Percentiles rank a stretch among this genome's conserved stretches.
Conservation (phyloP, 2,888 invertebrate species). For the Brenthis hecate region DNA sequence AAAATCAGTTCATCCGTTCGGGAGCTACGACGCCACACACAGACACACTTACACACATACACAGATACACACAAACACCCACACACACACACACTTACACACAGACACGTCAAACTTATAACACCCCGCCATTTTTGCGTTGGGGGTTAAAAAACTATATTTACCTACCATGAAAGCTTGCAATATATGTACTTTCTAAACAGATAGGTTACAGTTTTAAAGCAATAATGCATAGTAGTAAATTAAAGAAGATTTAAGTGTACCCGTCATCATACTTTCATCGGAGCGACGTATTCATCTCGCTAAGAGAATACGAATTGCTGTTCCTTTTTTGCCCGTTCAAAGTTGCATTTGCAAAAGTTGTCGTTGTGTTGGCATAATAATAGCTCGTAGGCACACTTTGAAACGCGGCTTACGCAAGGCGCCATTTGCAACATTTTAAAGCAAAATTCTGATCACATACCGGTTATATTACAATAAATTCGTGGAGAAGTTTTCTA, state of each 20-base stretch:
- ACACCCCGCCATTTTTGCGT: too few species aligned
- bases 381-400: conserved; percentile 29
- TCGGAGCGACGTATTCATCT: conserved; percentile 30
- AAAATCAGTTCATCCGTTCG: too few species aligned
- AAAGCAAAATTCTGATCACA: conserved; percentile 10
- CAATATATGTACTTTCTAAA: neutral
- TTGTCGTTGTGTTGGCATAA: conserved; percentile 28
- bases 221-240: conserved; percentile 16
- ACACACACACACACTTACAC: too few species aligned
- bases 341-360: conserved; percentile 37
- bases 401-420: conserved; percentile 33
- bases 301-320: conserved; percentile 32
- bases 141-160: too few species aligned
- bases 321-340: conserved; percentile 36
- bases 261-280: conserved; percentile 32
- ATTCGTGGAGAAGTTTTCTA: neutral
- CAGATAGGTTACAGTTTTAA: conserved; percentile 2
- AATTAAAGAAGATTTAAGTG: conserved; percentile 33
- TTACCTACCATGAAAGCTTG: too few species aligned
- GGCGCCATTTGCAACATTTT: conserved; percentile 22
- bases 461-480: neutral
- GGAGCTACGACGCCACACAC: too few species aligned
- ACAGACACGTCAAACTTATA: too few species aligned
- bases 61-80: too few species aligned
- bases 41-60: too few species aligned